Evolutionary conservation across 2,797 vertebrate species (phyloP).

Genomic region (Protonibea diacanthus): DNA sequence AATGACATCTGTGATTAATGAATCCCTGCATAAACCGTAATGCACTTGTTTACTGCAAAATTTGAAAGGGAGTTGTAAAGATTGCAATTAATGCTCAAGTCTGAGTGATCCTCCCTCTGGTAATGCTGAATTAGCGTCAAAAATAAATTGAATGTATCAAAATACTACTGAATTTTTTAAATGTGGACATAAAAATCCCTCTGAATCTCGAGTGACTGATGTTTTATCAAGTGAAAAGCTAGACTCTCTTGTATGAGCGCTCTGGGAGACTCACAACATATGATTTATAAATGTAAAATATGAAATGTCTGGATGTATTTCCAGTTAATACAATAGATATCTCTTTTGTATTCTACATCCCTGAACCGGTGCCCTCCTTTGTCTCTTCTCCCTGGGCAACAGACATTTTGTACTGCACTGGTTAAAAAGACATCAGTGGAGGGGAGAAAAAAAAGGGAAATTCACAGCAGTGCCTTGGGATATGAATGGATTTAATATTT

Average conservation of each 20-base stretch:
- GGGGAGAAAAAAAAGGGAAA: constrained; percentile 41
- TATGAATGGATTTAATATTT: constrained; percentile 66
- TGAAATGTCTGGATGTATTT: constrained; percentile 51
- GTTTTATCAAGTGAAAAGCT: constrained; percentile 19
- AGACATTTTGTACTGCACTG: constrained; percentile 49
- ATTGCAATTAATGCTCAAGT: constrained; percentile 36
- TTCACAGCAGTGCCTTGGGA: constrained; percentile 51
- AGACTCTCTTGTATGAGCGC: neutral
- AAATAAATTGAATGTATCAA: constrained; percentile 17
- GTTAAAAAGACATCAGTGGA: constrained; percentile 63
- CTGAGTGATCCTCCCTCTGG: constrained; percentile 29
- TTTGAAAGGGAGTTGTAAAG: constrained; percentile 33
- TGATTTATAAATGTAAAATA: constrained; percentile 53
- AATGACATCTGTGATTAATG: constrained; percentile 74
- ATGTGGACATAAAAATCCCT: neutral
- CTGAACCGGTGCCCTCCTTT: constrained; percentile 52
- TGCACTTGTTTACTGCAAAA: constrained; percentile 60
- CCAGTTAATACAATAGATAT: constrained; percentile 49
- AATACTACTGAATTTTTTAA: constrained; percentile 18
- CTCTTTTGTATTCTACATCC: constrained; percentile 48
- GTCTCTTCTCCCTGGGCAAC: constrained; percentile 43
- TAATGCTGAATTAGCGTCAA: constrained; percentile 30
- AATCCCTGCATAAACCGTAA: constrained; percentile 52
- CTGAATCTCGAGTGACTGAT: constrained; percentile 5
- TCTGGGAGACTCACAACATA: constrained; percentile 32